A percentile compares a stretch with the other conserved stretches of the same genome.
Evolutionary conservation across 1,140 invertebrate species (phyloP).

Genomic region (Lepidurus arcticus): DNA sequence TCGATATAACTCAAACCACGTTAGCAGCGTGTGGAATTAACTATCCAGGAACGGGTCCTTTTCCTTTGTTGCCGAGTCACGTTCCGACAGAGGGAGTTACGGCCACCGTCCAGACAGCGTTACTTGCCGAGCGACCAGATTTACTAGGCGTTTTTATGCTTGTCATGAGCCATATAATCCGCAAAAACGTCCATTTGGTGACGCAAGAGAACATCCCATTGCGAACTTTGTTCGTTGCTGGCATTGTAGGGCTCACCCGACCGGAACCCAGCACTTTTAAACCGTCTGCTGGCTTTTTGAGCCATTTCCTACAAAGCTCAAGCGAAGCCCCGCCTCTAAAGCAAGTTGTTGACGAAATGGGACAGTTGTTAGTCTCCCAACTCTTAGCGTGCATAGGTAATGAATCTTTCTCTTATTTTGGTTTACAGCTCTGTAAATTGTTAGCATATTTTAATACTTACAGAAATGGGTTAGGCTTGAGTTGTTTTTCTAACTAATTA

Average conservation of each 20-base stretch:
- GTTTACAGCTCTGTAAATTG: background rate
- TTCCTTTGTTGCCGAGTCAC: background rate
- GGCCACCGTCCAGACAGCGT: background rate
- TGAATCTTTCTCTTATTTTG: constrained; percentile 25
- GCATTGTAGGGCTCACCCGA: constrained; percentile 51
- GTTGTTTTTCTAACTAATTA: too few relatives aligned
- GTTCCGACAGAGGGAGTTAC: constrained; percentile 2
- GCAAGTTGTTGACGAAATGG: constrained; percentile 49
- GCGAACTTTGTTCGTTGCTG: constrained; percentile 41
- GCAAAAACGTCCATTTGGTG: background rate
- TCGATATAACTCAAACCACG: constrained; percentile 32
- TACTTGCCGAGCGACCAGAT: constrained; percentile 4
- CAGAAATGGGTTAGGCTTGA: too few relatives aligned
- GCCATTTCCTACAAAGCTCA: constrained; percentile 52
- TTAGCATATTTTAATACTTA: too few relatives aligned
- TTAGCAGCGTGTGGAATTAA: constrained; percentile 35
- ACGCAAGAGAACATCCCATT: background rate
- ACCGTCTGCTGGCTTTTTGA: constrained; percentile 51
- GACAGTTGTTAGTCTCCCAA: constrained; percentile 50
- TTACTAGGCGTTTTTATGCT: constrained; percentile 1
- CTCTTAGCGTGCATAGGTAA: constrained; percentile 49
- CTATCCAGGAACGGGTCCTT: background rate
- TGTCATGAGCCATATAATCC: constrained; percentile 8
- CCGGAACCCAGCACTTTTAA: constrained; percentile 58
- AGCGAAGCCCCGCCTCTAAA: constrained; percentile 48